Evolutionary conservation across 1,140 invertebrate genomes (phyloP), one percentile per base, ranked within the genome.

Genomic region (Ephestia elutella): DNA sequence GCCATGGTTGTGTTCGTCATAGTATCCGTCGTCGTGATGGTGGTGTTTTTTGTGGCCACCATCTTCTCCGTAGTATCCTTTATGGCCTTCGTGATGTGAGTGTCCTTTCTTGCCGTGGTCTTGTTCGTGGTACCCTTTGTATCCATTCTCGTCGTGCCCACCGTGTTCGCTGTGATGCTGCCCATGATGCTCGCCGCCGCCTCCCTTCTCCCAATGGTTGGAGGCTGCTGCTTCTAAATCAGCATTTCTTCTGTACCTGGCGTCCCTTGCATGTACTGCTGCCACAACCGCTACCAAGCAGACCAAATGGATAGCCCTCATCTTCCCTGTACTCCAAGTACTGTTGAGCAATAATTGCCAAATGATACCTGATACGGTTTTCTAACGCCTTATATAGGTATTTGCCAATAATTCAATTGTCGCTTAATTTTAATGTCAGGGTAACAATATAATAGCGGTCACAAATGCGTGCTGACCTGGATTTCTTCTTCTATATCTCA

Each of bases 41-140:
- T 94, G 92, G 28, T 92, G 89, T 70, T 95, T 93, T 65, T 94
- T 92, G 64, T 94, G 92, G 0, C 93, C 94, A 9, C 91, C 91
- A 58, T 94, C 89, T 62, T 94, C 93, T 28, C 90, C 91, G 71
- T 94, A 92, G 71, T 94, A 91, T 1, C 92, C 92, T 56, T 91
- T 91, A 49, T 94, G 90, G 51, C 92, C 91, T 70, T 93, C 92
- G 71, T 93, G 92, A 49, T 92, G 91, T 62, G 93, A 91, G 71
- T 95, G 92, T 0, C 93, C 93, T 63, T 95, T 92, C 30, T 92
- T 90, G 0, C 92, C 92, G 59, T 92, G 90, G 61, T 93, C 91
- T 65, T 90, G 90, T 54, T 92, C 91, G 65, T 94, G 92, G 60
- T 91, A 83, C 19, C 87, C 89, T 61, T 93, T 91, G 85, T 93